These are phyloP conservation scores for Lissocephala sabroskyi DNA, from an alignment of 2,888 invertebrate genomes.

Conservation along the genomic window DNA sequence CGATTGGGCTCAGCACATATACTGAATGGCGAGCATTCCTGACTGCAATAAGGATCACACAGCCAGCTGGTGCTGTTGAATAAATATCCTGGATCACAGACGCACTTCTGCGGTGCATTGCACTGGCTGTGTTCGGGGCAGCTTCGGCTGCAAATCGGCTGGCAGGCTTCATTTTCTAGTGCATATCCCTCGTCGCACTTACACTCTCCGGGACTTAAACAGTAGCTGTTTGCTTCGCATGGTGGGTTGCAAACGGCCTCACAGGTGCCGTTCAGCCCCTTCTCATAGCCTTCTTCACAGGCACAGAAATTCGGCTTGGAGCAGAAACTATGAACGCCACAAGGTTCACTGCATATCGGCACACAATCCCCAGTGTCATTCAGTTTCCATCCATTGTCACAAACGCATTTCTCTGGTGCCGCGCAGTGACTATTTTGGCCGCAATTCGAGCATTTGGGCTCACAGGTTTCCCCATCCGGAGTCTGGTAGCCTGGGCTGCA, in stretches of 20 bases:
- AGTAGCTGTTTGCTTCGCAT: conserved; percentile 36
- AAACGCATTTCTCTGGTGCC: neutral
- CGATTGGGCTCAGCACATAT: conserved; percentile 51
- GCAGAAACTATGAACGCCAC: conserved; percentile 18
- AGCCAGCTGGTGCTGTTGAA: neutral
- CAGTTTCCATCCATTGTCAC: too few species aligned
- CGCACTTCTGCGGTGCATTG: conserved; percentile 28
- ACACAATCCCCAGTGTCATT: neutral
- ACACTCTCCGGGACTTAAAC: conserved; percentile 25
- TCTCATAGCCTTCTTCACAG: conserved; percentile 23
- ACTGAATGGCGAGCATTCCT: conserved; percentile 43
- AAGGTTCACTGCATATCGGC: conserved; percentile 23
- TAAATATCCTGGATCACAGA: conserved; percentile 34
- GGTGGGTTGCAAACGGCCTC: conserved; percentile 44
- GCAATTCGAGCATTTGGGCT: conserved; percentile 16
- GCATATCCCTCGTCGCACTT: conserved; percentile 34
- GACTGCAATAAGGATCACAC: conserved; percentile 40
- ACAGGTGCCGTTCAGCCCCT: conserved; percentile 19
- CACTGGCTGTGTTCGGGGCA: conserved; percentile 37
- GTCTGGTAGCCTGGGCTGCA: conserved; percentile 73
- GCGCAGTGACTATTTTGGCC: conserved; percentile 7
- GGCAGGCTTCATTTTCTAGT: conserved; percentile 2
- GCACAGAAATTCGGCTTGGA: conserved; percentile 12
- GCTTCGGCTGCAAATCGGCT: conserved; percentile 22
- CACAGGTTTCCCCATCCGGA: conserved; percentile 34